Evolutionary conservation across 2,797 vertebrate species (phyloP), one percentile per base, ranked within the genome.

Genomic region (Microctenopoma steveboyesi): DNA sequence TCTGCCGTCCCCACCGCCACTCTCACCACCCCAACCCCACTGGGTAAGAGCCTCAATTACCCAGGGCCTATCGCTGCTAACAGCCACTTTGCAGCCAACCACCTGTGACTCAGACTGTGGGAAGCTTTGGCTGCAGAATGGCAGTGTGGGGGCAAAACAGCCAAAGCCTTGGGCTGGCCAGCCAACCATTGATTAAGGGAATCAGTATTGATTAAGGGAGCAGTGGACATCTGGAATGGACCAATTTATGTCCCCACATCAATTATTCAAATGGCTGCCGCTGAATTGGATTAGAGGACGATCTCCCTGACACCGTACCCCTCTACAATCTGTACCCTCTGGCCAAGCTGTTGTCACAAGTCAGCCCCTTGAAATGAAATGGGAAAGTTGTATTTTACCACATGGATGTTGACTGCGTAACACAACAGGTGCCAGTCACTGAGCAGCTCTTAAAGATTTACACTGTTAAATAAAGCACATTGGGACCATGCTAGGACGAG

Each of bases 191-290:
- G 89, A 91, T 92, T 91, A 91, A 88, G 81, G 81, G 84, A 89
- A 92, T 91, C 90, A 87, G 85, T 90, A 93, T 91, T 91, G 91
- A 91, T 91, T 91, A 91, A 89, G 81, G 82, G 85, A 87, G 86
- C 92, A 86, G 83, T 80, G 87, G 90, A 92, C 91, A 92, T 90
- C 88, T 91, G 87, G 86, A 88, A 91, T 75, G 79, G 85, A 87
- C 84, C 85, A 91, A 91, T 91, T 91, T 89, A 81, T 87, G 86
- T 87, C 87, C 83, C 83, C 63, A 55, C 89, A 91, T 92, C 87
- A 89, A 92, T 91, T 92, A 92, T 92, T 91, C 88, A 91, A 92
- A 92, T 88, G 82, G 79, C 42, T 86, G 72, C 53, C 4, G 30
- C 74, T 39, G 82, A 88, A 91, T 91, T 87, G 83, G 87, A 91